Percentiles rank a stretch among this genome's conserved stretches.
phyloP scores from a whole-genome alignment of 2,113 vertebrate genomes.

The Anguilla japonica region DNA sequence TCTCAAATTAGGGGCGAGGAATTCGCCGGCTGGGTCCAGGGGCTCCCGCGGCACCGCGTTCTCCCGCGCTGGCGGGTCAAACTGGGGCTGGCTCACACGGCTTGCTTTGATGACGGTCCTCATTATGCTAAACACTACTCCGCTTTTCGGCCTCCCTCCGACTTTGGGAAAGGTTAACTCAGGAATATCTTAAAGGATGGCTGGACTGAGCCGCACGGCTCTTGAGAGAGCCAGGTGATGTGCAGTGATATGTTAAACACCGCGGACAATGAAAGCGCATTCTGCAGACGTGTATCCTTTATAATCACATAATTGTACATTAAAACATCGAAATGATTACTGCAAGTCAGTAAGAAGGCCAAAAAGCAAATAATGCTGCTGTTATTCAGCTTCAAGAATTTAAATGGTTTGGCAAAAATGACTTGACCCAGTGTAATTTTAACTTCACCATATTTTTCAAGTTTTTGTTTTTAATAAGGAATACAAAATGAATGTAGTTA shows the following conservation, averaged over 20 bases:
- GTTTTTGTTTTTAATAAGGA: not conserved
- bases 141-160: conserved; percentile 71
- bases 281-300: not conserved
- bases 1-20: conserved; percentile 80
- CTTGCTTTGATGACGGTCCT: conserved; percentile 78
- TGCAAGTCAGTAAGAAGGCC: too few species aligned
- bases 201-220: conserved; percentile 59
- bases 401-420: too few species aligned
- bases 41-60: conserved; percentile 57
- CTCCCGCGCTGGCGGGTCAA: conserved; percentile 44
- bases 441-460: not conserved
- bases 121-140: conserved; percentile 80
- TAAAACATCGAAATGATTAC: not conserved
- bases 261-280: not conserved
- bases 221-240: not conserved
- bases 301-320: not conserved
- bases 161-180: conserved; percentile 84
- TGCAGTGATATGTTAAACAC: not conserved
- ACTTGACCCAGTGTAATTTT: not conserved
- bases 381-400: not conserved
- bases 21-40: conserved; percentile 62
- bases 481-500: not conserved
- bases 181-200: conserved; percentile 72
- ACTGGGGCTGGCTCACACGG: conserved; percentile 59
- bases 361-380: not conserved